These are phyloP conservation scores for Sepioteuthis lessoniana DNA, from an alignment of 2,888 invertebrate genomes.

Conservation along the genomic window DNA sequence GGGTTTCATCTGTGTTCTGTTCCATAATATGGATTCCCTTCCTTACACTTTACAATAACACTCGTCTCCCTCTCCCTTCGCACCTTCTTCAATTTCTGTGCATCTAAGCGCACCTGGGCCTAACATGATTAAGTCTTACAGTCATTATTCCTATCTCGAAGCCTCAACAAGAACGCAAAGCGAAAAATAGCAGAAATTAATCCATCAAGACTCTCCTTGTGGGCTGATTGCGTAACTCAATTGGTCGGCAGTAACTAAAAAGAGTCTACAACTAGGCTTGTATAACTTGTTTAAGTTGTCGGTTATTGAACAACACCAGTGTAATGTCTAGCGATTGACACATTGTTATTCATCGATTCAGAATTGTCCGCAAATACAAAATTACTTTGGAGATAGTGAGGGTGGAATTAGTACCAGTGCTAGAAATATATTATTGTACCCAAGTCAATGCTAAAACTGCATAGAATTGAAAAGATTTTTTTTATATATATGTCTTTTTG, in stretches of 20 bases:
- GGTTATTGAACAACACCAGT: neutral
- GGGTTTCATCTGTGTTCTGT: neutral
- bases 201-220: neutral
- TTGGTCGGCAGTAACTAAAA: neutral
- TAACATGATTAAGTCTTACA: neutral
- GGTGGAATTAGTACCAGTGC: neutral
- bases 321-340: neutral
- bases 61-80: neutral
- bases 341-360: neutral
- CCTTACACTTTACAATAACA: neutral
- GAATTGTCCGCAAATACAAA: neutral
- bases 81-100: neutral
- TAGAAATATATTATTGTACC: neutral
- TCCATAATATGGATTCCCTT: neutral
- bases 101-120: neutral
- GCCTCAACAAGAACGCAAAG: neutral
- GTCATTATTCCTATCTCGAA: conserved; percentile 17
- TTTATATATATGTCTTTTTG: no score
- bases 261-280: neutral
- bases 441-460: neutral
- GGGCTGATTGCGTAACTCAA: conserved; percentile 23
- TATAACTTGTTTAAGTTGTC: neutral
- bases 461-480: no score
- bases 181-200: conserved; percentile 9
- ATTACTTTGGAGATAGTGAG: neutral